phyloP scores from a whole-genome alignment of 2,888 invertebrate species.

The Diarsia rubi region DNA sequence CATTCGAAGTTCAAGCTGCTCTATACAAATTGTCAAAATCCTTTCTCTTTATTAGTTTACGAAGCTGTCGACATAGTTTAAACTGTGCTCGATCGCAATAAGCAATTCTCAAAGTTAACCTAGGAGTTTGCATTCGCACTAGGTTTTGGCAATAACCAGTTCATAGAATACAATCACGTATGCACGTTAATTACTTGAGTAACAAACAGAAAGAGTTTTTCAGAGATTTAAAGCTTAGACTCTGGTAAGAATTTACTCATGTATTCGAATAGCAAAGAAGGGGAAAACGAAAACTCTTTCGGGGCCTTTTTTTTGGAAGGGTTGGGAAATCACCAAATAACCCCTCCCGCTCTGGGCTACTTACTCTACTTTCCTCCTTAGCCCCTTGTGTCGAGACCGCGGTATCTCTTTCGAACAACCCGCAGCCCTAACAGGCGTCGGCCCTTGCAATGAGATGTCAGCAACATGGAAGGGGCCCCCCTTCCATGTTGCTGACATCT shows the following conservation, averaged over 20 bases:
- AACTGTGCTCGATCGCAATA: neutral
- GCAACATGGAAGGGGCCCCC: too few relatives aligned
- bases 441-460: too few relatives aligned
- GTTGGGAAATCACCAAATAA: too few relatives aligned
- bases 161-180: neutral
- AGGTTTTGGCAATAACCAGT: neutral
- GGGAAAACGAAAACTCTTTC: conserved; percentile 34
- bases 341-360: too few relatives aligned
- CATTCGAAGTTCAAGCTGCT: neutral
- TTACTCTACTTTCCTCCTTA: too few relatives aligned
- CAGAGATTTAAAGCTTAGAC: neutral
- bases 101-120: neutral
- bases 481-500: too few relatives aligned
- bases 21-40: neutral
- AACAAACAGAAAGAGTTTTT: neutral
- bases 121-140: neutral
- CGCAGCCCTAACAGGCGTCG: too few relatives aligned
- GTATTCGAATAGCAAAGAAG: conserved; percentile 22
- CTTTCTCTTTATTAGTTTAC: neutral
- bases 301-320: too few relatives aligned
- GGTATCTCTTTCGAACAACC: too few relatives aligned
- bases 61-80: neutral
- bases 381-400: too few relatives aligned
- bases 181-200: neutral
- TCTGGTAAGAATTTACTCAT: conserved; percentile 24